Percentiles rank a stretch among this genome's conserved stretches.
Evolutionary conservation across 2,113 vertebrate species (phyloP).

Genomic region (Psephotus haematonotus): DNA sequence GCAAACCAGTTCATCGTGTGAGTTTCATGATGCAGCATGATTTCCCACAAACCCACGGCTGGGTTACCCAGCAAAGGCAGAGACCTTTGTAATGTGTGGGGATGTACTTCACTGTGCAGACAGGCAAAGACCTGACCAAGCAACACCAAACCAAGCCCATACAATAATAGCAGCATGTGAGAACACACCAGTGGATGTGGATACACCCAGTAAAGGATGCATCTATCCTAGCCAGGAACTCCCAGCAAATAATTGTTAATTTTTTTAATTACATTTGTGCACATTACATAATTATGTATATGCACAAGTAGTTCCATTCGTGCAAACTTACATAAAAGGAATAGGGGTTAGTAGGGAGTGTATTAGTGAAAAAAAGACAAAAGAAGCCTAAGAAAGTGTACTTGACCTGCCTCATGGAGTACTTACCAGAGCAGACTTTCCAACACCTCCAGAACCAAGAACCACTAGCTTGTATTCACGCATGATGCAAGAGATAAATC

Average conservation of each 20-base stretch:
- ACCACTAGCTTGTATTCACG: conserved; percentile 93
- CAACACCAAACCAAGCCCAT: background rate
- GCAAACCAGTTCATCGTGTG: background rate
- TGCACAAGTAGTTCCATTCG: background rate
- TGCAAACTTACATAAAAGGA: background rate
- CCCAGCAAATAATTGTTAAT: background rate
- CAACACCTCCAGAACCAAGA: conserved; percentile 90
- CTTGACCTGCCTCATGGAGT: background rate
- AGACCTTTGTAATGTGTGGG: background rate
- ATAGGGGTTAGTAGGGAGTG: background rate
- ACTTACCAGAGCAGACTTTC: conserved; percentile 92
- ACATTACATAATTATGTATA: background rate
- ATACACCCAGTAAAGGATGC: background rate
- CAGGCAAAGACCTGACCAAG: background rate
- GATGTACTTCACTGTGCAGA: background rate
- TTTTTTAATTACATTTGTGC: background rate
- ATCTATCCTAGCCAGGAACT: background rate
- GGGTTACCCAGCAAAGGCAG: background rate
- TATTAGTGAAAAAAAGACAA: background rate
- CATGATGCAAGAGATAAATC: conserved; percentile 80
- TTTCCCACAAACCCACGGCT: background rate
- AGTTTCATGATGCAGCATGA: background rate
- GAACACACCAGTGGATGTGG: background rate
- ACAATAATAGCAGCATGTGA: background rate
- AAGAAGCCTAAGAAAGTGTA: background rate